These are phyloP conservation scores for Globia sparganii DNA, from an alignment of 2,888 invertebrate genomes.

Conservation along the genomic window DNA sequence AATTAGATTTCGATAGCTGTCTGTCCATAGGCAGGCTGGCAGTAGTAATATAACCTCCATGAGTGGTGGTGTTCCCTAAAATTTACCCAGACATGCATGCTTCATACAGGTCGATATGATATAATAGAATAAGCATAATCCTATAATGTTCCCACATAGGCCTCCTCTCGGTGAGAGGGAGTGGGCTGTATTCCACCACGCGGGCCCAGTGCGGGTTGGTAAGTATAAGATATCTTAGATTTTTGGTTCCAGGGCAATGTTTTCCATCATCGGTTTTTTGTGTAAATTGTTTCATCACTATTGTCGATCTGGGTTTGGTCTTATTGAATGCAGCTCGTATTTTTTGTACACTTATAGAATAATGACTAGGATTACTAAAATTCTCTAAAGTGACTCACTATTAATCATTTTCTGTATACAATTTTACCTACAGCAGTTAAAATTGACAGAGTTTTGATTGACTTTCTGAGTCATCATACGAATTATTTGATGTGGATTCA, in stretches of 20 bases:
- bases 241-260: background rate
- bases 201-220: background rate
- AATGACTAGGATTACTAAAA: constrained; percentile 24
- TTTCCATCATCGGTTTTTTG: background rate
- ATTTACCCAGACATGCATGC: background rate
- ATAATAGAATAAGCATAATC: background rate
- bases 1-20: background rate
- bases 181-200: background rate
- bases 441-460: constrained; percentile 45
- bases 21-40: background rate
- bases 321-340: background rate
- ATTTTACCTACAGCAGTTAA: constrained; percentile 31
- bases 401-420: constrained; percentile 34
- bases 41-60: no score
- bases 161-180: background rate
- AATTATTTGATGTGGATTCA: constrained; percentile 37
- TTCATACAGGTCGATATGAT: background rate
- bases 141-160: background rate
- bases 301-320: background rate
- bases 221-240: background rate
- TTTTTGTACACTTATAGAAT: background rate
- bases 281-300: background rate
- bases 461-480: constrained; percentile 56
- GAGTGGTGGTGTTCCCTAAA: background rate
- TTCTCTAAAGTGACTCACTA: background rate